Evolutionary conservation across 2,888 invertebrate species (phyloP).

Genomic region (Drosophila yooni): DNA sequence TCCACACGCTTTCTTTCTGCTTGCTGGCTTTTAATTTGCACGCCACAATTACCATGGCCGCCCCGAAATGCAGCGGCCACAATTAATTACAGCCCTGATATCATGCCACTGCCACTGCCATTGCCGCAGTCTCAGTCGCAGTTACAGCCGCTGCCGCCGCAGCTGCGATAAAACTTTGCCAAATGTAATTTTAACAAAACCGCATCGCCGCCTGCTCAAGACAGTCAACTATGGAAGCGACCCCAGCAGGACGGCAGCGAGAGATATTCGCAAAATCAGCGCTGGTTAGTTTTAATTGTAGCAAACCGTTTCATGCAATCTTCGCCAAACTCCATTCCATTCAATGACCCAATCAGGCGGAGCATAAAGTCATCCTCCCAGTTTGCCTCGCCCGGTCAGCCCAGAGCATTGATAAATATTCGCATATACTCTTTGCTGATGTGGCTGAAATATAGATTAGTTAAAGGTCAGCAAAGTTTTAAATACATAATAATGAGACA

Average conservation of each 20-base stretch:
- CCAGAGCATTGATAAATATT: not conserved
- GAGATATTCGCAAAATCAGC: slow-evolving; percentile 66
- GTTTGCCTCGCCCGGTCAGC: not conserved
- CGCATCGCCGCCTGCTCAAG: slow-evolving; percentile 80
- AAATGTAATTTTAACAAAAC: slow-evolving; percentile 82
- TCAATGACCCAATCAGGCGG: slow-evolving; percentile 19
- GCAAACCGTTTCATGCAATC: slow-evolving; percentile 80
- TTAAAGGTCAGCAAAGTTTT: slow-evolving; percentile 1
- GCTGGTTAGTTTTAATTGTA: slow-evolving; percentile 82
- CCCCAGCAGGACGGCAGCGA: slow-evolving; percentile 27
- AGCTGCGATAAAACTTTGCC: slow-evolving; percentile 80
- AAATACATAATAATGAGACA: not conserved
- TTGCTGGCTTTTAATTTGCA: slow-evolving; percentile 79
- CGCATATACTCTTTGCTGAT: not conserved
- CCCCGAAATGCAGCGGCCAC: slow-evolving; percentile 80
- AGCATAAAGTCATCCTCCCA: not conserved
- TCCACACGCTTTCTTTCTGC: slow-evolving; percentile 51
- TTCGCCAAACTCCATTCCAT: slow-evolving; percentile 59
- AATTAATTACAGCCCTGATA: slow-evolving; percentile 79
- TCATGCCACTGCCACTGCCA: slow-evolving; percentile 63
- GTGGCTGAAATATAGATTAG: not conserved
- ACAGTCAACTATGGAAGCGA: slow-evolving; percentile 46
- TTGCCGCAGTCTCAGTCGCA: slow-evolving; percentile 46
- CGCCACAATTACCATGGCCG: slow-evolving; percentile 80
- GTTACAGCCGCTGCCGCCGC: slow-evolving; percentile 37